These are phyloP conservation scores for Iphiclides podalirius DNA, from an alignment of 2,888 invertebrate species.

Conservation along the genomic window DNA sequence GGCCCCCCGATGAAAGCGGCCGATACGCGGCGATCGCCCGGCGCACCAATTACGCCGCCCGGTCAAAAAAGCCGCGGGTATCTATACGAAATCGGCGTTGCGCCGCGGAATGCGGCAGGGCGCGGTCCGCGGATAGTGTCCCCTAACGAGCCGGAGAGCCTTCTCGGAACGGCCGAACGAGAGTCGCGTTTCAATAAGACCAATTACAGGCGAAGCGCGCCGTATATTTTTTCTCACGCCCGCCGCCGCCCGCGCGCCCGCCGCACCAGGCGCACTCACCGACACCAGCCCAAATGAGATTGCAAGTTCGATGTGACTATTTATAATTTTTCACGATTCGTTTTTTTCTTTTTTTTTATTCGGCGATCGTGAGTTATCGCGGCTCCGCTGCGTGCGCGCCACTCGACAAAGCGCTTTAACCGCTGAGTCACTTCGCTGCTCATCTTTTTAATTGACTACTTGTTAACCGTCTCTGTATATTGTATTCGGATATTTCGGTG, in stretches of 20 bases:
- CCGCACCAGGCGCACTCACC: too few species aligned
- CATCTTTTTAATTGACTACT: conserved; percentile 6
- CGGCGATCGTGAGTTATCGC: conserved; percentile 30
- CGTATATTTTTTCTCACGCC: conserved; percentile 63
- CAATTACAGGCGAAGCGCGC: conserved; percentile 70
- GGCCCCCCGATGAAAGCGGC: conserved; percentile 26
- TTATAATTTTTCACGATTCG: conserved; percentile 40
- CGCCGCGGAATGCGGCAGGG: conserved; percentile 35
- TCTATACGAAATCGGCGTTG: conserved; percentile 21
- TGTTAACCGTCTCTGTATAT: neutral
- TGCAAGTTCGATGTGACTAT: conserved; percentile 41
- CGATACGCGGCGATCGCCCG: conserved; percentile 21
- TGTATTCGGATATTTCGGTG: neutral
- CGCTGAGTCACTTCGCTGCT: neutral
- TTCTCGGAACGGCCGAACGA: conserved; percentile 69
- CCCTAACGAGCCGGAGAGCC: conserved; percentile 62
- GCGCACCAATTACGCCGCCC: conserved; percentile 17
- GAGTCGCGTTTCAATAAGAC: conserved; percentile 75
- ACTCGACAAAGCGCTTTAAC: conserved; percentile 1
- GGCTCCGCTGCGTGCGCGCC: neutral
- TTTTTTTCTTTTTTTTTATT: conserved; percentile 36
- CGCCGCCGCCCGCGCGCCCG: conserved; percentile 38
- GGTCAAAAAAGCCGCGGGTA: conserved; percentile 21
- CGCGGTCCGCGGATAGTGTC: conserved; percentile 52
- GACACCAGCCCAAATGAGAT: conserved; percentile 39